Conservation (phyloP, 2,113 vertebrate genomes). For the Pterocles gutturalis region DNA sequence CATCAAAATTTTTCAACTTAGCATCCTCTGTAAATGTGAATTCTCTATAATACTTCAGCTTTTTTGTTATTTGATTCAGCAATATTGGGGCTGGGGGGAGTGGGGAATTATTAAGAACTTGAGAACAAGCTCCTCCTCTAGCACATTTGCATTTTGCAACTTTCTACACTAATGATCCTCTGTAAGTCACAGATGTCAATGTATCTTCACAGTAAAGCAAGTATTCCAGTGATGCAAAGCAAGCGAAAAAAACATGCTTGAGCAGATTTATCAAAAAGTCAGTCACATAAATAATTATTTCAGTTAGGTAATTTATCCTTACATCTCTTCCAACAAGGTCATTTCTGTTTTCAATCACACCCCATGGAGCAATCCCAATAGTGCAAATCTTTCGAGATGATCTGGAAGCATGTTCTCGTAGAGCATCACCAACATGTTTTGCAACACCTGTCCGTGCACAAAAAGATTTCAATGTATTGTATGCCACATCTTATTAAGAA, state of each 20-base stretch:
- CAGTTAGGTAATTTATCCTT: constrained; percentile 71
- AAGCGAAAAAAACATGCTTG: neutral
- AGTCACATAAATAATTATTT: neutral
- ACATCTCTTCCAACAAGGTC: constrained; percentile 98
- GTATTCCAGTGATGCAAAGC: neutral
- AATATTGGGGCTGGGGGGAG: rapidly evolving
- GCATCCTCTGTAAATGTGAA: neutral
- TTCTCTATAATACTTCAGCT: neutral
- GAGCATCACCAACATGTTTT: constrained; percentile 97
- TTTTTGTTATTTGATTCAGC: neutral
- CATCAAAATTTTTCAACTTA: neutral
- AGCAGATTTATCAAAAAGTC: neutral
- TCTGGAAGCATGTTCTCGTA: constrained; percentile 94
- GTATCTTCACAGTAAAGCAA: neutral
- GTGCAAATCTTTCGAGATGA: constrained; percentile 98
- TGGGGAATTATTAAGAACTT: neutral
- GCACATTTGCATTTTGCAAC: neutral
- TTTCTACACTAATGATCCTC: neutral
- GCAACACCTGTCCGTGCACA: constrained; percentile 87
- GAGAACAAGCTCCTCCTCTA: neutral
- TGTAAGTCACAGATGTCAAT: neutral
- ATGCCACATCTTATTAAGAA: neutral
- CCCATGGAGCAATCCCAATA: constrained; percentile 97
- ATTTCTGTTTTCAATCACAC: constrained; percentile 97
- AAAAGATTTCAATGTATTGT: neutral